These are phyloP conservation scores for Neoseiulus cucumeris DNA, from an alignment of 1,140 invertebrate species.

Conservation along the genomic window DNA sequence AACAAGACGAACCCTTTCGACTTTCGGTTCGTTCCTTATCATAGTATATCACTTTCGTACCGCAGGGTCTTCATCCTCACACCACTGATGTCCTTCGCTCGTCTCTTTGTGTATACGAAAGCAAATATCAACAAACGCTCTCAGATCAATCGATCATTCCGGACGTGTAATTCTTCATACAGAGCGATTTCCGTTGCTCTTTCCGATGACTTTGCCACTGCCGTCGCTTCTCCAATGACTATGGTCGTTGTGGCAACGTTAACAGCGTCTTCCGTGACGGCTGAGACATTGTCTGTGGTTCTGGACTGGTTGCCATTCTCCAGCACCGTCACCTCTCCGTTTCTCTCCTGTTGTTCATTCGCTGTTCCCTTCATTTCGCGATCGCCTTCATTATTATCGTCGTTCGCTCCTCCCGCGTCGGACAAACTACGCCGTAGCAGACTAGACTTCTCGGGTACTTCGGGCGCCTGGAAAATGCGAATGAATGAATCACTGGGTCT, in stretches of 20 bases:
- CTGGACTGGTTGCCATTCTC: neutral
- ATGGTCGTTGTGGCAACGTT: neutral
- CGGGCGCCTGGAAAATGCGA: slow-evolving; percentile 1
- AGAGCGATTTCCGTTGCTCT: neutral
- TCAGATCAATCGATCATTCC: neutral
- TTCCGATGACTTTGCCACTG: neutral
- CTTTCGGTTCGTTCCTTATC: no score
- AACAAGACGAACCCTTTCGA: no score
- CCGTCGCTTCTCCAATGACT: neutral
- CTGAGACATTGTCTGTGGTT: neutral
- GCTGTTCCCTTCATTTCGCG: neutral
- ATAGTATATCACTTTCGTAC: no score
- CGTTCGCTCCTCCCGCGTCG: neutral
- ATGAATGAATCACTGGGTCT: neutral
- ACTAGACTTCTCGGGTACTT: slow-evolving; percentile 8
- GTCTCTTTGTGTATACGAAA: no score
- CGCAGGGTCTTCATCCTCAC: no score
- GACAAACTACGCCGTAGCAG: neutral
- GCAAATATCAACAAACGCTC: neutral
- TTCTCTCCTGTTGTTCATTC: neutral
- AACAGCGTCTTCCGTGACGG: neutral
- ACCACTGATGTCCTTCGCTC: no score
- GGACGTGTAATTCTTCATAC: neutral
- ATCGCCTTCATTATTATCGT: neutral
- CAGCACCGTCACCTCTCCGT: neutral